Evolutionary conservation across 1,140 invertebrate genomes (phyloP), one percentile per base, ranked within the genome.

Genomic region (Tribolium madens): DNA sequence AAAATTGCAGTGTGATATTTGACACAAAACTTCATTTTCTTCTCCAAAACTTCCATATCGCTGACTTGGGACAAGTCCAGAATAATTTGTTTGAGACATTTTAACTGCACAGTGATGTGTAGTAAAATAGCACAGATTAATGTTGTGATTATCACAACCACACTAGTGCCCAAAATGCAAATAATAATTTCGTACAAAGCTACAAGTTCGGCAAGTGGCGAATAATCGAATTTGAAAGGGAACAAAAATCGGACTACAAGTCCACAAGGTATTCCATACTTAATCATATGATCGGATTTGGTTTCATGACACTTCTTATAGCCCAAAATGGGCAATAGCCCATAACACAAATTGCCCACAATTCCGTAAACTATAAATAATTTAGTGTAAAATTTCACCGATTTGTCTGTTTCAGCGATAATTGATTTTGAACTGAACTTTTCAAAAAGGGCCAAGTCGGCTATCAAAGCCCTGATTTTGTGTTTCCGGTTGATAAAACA

Each of bases 71-170:
- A 14, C 50, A 71, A n/a, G 3, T 47, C 68, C 9, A 21, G 10
- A 21, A 71, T 71, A 10, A 47, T 47, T 14, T 10, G 3, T 36
- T 17, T 57, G n/a, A 76, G 47, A 36, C 46, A 72, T 72, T 46
- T 17, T 9, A 76, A 13, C 15, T 76, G 68, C 1, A 69, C 46
- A 0, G 69, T 47, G 12, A 64, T 26, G 36, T 76, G 75, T n/a
- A 72, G 72, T 31, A 76, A 47, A 53, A 76, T 57, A 0, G 69
- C 75, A 47, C 75, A 72, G n/a, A 76, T 21, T 10, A 76, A 21
- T 26, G 52, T 70, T 10, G 75, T 76, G 1, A 76, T 48, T 3
- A 70, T 21, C 0, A 72, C 50, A 2, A 70, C 33, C 0, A 72
- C 57, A 5, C 68, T 57, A 0, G 75, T 57, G 15, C 42, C 68